phyloP scores from a whole-genome alignment of 2,888 invertebrate genomes.

The Timandra comae region DNA sequence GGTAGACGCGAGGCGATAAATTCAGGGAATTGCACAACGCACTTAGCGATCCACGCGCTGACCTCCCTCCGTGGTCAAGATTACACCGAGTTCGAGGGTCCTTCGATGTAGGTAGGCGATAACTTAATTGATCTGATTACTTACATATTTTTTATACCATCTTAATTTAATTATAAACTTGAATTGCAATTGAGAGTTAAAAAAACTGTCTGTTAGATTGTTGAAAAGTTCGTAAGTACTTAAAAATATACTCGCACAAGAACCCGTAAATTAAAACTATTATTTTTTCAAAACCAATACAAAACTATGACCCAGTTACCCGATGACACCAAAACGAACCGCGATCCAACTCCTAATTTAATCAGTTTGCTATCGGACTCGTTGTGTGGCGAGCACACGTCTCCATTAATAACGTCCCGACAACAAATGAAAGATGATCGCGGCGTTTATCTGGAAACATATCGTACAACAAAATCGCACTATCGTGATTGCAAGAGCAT shows the following conservation, averaged over 20 bases:
- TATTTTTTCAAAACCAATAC: no score
- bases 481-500: constrained; percentile 54
- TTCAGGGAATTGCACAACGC: constrained; percentile 66
- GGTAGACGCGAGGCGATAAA: constrained; percentile 53
- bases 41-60: constrained; percentile 55
- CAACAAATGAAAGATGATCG: constrained; percentile 49
- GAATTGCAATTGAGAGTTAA: no score
- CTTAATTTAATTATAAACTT: constrained; percentile 4
- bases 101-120: background rate
- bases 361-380: constrained; percentile 19
- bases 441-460: constrained; percentile 26
- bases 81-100: background rate
- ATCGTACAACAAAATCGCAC: constrained; percentile 45
- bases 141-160: background rate
- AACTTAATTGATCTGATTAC: no score
- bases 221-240: no score
- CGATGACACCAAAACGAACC: constrained; percentile 30
- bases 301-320: constrained; percentile 39
- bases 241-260: no score
- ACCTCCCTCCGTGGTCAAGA: constrained; percentile 10
- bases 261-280: no score
- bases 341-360: constrained; percentile 28
- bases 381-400: constrained; percentile 44
- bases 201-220: no score
- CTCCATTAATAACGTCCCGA: constrained; percentile 44